These are phyloP conservation scores for Gibbula magus DNA, from an alignment of 2,888 invertebrate genomes.

Conservation along the genomic window DNA sequence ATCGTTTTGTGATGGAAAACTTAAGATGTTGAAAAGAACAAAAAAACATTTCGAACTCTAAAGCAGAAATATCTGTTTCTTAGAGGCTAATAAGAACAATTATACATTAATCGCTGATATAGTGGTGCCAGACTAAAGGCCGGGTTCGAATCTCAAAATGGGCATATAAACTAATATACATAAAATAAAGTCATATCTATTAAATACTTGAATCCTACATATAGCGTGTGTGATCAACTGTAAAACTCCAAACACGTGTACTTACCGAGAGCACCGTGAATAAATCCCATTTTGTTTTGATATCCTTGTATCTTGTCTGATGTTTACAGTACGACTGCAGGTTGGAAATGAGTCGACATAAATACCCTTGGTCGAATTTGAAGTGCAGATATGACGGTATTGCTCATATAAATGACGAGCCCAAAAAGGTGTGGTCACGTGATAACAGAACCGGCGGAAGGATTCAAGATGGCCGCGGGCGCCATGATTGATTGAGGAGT, in stretches of 20 bases:
- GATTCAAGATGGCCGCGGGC: conserved; percentile 1
- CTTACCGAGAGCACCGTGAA: background rate
- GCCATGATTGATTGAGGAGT: background rate
- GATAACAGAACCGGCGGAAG: background rate
- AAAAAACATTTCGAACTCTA: no score
- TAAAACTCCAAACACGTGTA: background rate
- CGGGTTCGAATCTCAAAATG: no score
- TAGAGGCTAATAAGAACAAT: no score
- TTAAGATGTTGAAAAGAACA: no score
- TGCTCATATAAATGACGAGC: background rate
- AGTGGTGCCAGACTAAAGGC: no score
- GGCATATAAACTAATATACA: no score
- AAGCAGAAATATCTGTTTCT: no score
- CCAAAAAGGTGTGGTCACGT: background rate
- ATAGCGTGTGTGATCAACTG: no score
- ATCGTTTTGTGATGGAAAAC: no score
- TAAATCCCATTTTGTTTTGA: background rate
- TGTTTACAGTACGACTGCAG: background rate
- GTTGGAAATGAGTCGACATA: background rate
- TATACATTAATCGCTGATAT: no score
- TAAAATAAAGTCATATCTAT: no score
- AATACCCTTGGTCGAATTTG: background rate
- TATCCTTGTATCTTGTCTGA: background rate
- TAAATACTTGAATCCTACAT: no score
- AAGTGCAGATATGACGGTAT: background rate